These are phyloP conservation scores for Heliconius ethilla DNA, from an alignment of 2,888 invertebrate genomes.

Conservation along the genomic window DNA sequence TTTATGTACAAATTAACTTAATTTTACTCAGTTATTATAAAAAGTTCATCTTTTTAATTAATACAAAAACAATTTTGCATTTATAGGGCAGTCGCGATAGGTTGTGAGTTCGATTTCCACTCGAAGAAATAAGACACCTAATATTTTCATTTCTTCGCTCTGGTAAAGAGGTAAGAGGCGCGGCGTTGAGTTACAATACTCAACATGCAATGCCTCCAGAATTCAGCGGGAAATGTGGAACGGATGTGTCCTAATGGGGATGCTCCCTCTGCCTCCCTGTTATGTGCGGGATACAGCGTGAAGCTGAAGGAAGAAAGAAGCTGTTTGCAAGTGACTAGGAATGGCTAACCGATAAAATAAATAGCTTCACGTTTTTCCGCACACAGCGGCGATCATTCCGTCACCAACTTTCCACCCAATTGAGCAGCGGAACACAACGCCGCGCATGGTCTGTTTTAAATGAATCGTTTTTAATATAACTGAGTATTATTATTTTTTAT, in stretches of 20 bases:
- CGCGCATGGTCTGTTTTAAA: not conserved
- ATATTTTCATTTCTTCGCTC: no score
- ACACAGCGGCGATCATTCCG: no score
- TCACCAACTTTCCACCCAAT: no score
- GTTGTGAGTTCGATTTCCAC: no score
- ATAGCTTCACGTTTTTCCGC: no score
- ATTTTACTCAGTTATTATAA: not conserved
- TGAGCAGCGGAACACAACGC: not conserved
- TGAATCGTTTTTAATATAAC: not conserved
- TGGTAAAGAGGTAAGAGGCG: no score
- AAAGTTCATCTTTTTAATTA: not conserved
- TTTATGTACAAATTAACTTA: not conserved
- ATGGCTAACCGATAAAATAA: no score
- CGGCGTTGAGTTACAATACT: no score
- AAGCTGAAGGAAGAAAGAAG: not conserved
- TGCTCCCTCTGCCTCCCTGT: not conserved
- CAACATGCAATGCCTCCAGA: no score
- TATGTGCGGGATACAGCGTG: not conserved
- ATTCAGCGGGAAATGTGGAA: not conserved
- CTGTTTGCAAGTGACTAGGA: not conserved
- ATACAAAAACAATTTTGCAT: no score
- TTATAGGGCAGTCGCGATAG: no score
- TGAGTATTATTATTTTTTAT: not conserved
- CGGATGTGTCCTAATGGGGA: not conserved
- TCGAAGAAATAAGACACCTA: no score